phyloP scores from a whole-genome alignment of 53 echinoderm and acorn worm genomes.

The Astropecten irregularis region DNA sequence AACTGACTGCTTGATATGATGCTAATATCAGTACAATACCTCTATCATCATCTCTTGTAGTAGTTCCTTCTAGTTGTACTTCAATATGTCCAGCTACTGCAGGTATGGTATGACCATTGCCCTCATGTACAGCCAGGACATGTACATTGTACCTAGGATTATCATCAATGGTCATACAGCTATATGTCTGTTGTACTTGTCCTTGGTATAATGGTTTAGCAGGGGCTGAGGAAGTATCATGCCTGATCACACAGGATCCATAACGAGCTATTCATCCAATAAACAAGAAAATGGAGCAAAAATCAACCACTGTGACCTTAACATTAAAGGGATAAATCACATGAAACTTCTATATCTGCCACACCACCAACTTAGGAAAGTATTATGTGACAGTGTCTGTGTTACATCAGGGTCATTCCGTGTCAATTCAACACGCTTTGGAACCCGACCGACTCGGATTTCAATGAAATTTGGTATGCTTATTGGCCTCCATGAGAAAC shows the following conservation, averaged over 20 bases:
- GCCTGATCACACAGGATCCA: constrained; percentile 38
- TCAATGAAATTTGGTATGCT: no score
- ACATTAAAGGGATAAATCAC: no score
- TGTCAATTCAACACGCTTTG: no score
- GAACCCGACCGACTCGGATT: no score
- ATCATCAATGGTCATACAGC: constrained; percentile 55
- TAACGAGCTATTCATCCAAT: constrained; percentile 46
- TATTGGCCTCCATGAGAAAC: no score
- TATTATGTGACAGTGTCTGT: no score
- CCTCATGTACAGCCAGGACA: constrained; percentile 80
- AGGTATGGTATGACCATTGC: constrained; percentile 70
- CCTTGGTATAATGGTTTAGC: constrained; percentile 39
- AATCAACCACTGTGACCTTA: no score
- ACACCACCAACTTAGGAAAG: no score
- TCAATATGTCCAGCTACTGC: constrained; percentile 73
- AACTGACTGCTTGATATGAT: constrained; percentile 79
- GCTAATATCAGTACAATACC: constrained; percentile 70
- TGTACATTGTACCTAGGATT: constrained; percentile 52
- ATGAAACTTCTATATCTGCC: no score
- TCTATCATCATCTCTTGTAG: neutral
- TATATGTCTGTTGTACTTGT: constrained; percentile 45
- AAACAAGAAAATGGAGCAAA: no score
- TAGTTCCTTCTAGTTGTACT: constrained; percentile 34
- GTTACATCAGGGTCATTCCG: no score
- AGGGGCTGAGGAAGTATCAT: neutral